phyloP scores from a whole-genome alignment of 1,140 invertebrate species.

The Hydropsyche tenuis region DNA sequence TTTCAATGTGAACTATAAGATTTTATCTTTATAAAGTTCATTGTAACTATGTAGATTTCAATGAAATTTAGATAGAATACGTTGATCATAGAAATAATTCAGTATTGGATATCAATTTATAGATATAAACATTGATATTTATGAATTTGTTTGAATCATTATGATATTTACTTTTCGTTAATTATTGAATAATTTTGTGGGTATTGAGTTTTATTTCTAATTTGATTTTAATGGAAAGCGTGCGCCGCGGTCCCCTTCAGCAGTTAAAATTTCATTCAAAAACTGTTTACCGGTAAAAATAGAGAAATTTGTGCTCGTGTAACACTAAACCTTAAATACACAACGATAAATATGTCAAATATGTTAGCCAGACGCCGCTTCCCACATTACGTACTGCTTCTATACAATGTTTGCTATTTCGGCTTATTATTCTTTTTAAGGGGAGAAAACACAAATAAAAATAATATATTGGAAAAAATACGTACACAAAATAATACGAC shows the following conservation, averaged over 20 bases:
- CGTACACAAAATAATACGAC: not conserved
- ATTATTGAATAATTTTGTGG: too few relatives aligned
- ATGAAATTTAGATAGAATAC: too few relatives aligned
- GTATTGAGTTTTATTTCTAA: too few relatives aligned
- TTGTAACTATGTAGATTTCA: too few relatives aligned
- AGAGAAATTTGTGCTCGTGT: conserved; percentile 49
- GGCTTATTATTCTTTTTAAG: conserved; percentile 23
- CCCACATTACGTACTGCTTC: not conserved
- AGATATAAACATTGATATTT: too few relatives aligned
- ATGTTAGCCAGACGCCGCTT: conserved; percentile 25
- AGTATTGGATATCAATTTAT: too few relatives aligned
- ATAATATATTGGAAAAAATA: not conserved
- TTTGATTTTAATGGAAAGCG: too few relatives aligned
- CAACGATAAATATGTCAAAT: conserved; percentile 49
- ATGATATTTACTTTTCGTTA: too few relatives aligned
- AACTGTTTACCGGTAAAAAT: conserved; percentile 45
- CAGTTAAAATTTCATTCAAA: conserved; percentile 38
- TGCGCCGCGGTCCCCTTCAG: not conserved
- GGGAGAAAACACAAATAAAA: conserved; percentile 22
- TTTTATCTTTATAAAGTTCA: too few relatives aligned
- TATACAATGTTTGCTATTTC: conserved; percentile 15
- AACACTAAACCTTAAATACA: conserved; percentile 49
- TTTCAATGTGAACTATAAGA: too few relatives aligned
- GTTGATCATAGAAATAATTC: too few relatives aligned
- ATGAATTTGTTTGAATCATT: too few relatives aligned